Evolutionary conservation across 2,797 vertebrate genomes (phyloP).

Genomic region (Galagoides demidoff): DNA sequence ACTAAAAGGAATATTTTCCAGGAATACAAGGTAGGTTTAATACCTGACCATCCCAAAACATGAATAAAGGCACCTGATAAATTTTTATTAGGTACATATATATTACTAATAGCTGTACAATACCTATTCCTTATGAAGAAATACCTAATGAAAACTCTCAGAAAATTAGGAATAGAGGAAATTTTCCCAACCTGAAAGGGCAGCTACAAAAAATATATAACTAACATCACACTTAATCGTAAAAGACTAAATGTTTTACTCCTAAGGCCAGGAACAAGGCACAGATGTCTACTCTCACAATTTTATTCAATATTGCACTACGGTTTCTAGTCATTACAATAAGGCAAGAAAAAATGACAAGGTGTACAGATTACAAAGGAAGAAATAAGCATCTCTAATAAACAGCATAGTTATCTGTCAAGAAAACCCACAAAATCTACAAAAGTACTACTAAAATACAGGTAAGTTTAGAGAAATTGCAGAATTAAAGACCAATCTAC

Average conservation of each 20-base stretch:
- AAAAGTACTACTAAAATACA: not conserved
- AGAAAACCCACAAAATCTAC: constrained; percentile 7
- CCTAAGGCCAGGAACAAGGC: not conserved
- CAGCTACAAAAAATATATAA: not conserved
- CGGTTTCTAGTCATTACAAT: not conserved
- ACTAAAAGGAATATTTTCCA: not conserved
- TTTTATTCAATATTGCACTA: not conserved
- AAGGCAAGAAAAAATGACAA: not conserved
- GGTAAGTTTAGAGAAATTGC: not conserved
- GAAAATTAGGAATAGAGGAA: not conserved
- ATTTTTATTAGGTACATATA: not conserved
- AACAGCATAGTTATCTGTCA: not conserved
- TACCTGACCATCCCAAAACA: not conserved
- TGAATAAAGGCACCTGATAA: not conserved
- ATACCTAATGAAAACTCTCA: not conserved
- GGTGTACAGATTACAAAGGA: not conserved
- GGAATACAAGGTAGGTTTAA: not conserved
- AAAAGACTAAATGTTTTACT: not conserved
- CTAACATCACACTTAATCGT: not conserved
- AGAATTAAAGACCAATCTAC: not conserved
- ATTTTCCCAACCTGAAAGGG: not conserved
- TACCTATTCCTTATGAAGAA: not conserved
- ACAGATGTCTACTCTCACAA: not conserved
- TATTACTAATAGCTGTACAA: not conserved
- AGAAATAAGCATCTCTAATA: not conserved